Evolutionary conservation across 2,888 invertebrate genomes (phyloP), one percentile per base, ranked within the genome.

Genomic region (Tetheella fluctuosa): DNA sequence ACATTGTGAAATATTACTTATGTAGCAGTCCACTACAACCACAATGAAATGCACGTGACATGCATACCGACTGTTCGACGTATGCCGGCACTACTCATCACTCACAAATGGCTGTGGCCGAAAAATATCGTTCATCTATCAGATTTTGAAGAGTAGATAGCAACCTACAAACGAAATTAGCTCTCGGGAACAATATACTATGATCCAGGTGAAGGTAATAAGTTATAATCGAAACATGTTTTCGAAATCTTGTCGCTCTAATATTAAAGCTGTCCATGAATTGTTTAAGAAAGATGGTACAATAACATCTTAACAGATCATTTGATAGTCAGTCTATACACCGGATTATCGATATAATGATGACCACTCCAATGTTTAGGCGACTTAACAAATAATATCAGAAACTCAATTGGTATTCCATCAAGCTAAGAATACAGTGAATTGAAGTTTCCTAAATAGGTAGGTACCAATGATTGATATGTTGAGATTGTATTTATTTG

Each of bases 371-470:
- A 42, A n/a, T n/a, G n/a, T 25, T 4, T 4, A 25, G 25, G 3
- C 5, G 39, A 39, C 34, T 5, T 39, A 13, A 39, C 39, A 12
- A 39, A 39, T 39, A 39, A 39, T 39, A 42, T 6, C 42, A 15
- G 13, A 37, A 15, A 5, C 15, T 37, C 15, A 42, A 42, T 17
- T 17, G 42, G 42, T 48, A 48, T 48, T 48, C 17, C 10, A 48
- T 1, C 20, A 20, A 48, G 20, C 8, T 48, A 15, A 39, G 4
- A 39, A 39, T 37, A 2, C 15, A 15, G 42, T 42, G 42, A 48
- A 48, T 48, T 48, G 5, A 48, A 20, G 48, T 48, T 48, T 20
- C 8, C 48, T 48, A 48, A 48, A 48, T 48, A n/a, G n/a, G n/a
- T n/a, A n/a, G n/a, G n/a, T n/a, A 10, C 48, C 48, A 48, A 20